Evolutionary conservation across 2,888 invertebrate genomes (phyloP).

Genomic region (Epinotia nisella): DNA sequence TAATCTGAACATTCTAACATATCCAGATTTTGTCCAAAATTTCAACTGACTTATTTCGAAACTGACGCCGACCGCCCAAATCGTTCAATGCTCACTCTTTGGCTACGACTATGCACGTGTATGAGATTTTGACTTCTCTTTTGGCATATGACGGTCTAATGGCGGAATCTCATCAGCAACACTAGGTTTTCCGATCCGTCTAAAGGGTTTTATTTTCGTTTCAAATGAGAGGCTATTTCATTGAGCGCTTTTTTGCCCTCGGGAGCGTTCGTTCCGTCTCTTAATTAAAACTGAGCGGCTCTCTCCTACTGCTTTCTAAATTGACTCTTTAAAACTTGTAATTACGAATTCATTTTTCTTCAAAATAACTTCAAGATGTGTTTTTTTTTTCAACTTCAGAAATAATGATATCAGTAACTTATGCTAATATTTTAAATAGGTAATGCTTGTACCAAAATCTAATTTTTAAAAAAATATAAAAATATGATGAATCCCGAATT

Average conservation of each 20-base stretch:
- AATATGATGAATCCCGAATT: no score
- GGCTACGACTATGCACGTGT: background rate
- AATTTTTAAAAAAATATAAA: no score
- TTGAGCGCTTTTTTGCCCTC: slow-evolving; percentile 51
- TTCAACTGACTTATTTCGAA: no score
- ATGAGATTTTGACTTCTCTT: background rate
- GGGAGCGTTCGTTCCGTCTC: slow-evolving; percentile 54
- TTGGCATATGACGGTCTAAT: slow-evolving; percentile 26
- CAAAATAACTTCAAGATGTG: slow-evolving; percentile 34
- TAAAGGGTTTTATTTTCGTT: slow-evolving; percentile 55
- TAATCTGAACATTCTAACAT: no score
- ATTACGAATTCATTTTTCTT: slow-evolving; percentile 63
- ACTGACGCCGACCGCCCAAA: no score
- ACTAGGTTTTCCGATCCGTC: slow-evolving; percentile 27
- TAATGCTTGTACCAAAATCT: no score
- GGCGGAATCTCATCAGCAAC: slow-evolving; percentile 33
- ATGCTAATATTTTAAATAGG: background rate
- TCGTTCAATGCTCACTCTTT: background rate
- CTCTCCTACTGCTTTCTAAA: slow-evolving; percentile 59
- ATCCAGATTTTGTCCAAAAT: no score
- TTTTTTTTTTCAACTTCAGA: slow-evolving; percentile 5
- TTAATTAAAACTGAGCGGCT: slow-evolving; percentile 65
- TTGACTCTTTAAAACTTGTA: slow-evolving; percentile 73
- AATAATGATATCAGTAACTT: background rate
- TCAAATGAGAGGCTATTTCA: slow-evolving; percentile 57